These are phyloP conservation scores for Imbricaverruca yamaguchii DNA, from an alignment of 2,888 invertebrate genomes.

Conservation along the genomic window DNA sequence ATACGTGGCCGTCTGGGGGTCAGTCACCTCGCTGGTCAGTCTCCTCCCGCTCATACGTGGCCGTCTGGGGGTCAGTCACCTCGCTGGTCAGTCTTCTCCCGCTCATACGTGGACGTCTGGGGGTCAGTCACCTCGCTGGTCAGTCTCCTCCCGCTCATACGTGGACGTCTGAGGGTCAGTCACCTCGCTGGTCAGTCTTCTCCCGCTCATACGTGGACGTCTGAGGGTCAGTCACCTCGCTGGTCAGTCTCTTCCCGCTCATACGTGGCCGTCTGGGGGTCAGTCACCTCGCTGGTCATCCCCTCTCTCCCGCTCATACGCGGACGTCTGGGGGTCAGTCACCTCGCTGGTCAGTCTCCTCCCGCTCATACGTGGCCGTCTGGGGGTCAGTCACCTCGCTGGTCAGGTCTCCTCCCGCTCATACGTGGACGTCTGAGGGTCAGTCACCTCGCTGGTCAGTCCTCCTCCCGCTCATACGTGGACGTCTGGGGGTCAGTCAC, in stretches of 20 bases:
- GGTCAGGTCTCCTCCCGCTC: conserved; percentile 44
- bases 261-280: no score
- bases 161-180: no score
- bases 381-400: conserved; percentile 51
- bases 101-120: conserved; percentile 47
- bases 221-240: conserved; percentile 32
- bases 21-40: no score
- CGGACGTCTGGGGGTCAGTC: conserved; percentile 43
- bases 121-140: no score
- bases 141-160: no score
- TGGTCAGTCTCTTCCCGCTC: no score
- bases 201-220: conserved; percentile 46
- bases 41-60: no score
- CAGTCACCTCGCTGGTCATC: conserved; percentile 53
- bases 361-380: no score
- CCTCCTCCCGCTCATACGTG: no score
- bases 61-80: conserved; percentile 39
- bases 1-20: conserved; percentile 45
- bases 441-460: no score
- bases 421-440: conserved; percentile 45
- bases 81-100: conserved; percentile 52
- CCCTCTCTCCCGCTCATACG: conserved; percentile 43
- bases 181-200: conserved; percentile 55
- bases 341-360: no score
- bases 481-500: conserved; percentile 39